Conservation (phyloP, 2,113 vertebrate genomes). For the Cranoglanis bouderius region DNA sequence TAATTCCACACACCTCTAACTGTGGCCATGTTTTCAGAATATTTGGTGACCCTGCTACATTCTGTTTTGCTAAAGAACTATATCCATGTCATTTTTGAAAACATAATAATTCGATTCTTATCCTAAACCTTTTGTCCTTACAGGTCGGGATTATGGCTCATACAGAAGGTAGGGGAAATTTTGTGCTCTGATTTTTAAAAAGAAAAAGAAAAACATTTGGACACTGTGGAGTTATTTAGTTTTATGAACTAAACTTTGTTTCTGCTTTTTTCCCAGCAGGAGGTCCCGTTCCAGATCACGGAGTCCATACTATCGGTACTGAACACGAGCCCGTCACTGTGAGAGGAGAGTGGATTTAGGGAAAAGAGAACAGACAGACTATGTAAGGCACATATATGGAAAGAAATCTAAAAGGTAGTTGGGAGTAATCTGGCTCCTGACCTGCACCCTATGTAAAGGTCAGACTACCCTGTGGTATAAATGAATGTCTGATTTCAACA, state of each 20-base stretch:
- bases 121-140: constrained; percentile 58
- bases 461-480: constrained; percentile 6
- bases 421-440: neutral
- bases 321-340: constrained; percentile 31
- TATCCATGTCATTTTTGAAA: neutral
- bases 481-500: constrained; percentile 27
- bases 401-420: neutral
- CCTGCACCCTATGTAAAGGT: neutral
- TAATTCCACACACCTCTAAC: neutral
- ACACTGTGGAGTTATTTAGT: neutral
- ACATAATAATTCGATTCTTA: neutral
- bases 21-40: neutral
- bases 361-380: neutral
- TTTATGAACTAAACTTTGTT: neutral
- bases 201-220: neutral
- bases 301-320: constrained; percentile 74
- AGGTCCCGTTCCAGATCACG: constrained; percentile 72
- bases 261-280: constrained; percentile 52
- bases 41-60: neutral
- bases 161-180: constrained; percentile 72
- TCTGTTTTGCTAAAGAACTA: neutral
- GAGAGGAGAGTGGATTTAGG: neutral
- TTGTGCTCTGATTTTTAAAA: no score
- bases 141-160: constrained; percentile 76
- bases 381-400: constrained; percentile 9